Evolutionary conservation across 1,140 invertebrate genomes (phyloP).

Genomic region (Holotrichia oblita): DNA sequence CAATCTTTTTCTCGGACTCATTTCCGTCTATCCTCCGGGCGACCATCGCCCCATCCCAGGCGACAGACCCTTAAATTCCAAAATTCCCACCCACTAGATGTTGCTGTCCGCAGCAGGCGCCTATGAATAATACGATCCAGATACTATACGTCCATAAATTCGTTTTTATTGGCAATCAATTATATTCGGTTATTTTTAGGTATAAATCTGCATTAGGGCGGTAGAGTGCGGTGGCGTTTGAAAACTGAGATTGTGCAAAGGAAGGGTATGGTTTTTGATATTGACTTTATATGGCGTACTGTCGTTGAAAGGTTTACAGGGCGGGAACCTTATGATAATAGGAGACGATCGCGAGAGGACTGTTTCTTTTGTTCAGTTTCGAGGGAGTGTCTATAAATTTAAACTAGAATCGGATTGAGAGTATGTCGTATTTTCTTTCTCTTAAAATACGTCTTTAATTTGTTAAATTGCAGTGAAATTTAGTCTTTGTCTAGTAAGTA

Average conservation of each 20-base stretch:
- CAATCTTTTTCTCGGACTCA: conserved; percentile 38
- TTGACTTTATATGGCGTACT: conserved; percentile 2
- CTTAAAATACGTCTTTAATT: no score
- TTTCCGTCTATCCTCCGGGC: conserved; percentile 25
- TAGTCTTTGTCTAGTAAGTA: no score
- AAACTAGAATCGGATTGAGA: no score
- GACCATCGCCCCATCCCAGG: conserved; percentile 9
- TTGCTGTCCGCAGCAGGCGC: conserved; percentile 38
- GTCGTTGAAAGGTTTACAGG: conserved; percentile 20
- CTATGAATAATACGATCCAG: conserved; percentile 42
- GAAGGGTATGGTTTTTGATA: conserved; percentile 4
- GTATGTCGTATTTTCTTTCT: no score
- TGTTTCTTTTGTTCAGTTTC: conserved; percentile 19
- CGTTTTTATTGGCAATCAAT: conserved; percentile 42
- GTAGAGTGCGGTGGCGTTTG: not conserved
- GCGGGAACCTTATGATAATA: conserved; percentile 25
- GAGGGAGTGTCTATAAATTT: no score
- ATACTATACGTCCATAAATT: conserved; percentile 41
- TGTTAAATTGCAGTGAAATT: no score
- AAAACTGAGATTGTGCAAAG: not conserved
- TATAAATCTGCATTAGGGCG: conserved; percentile 40
- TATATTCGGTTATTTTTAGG: conserved; percentile 38
- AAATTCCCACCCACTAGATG: conserved; percentile 36
- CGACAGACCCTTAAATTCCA: conserved; percentile 28
- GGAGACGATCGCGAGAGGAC: not conserved